Evolutionary conservation across 2,888 invertebrate genomes (phyloP).

Genomic region (Drosophila formosana): DNA sequence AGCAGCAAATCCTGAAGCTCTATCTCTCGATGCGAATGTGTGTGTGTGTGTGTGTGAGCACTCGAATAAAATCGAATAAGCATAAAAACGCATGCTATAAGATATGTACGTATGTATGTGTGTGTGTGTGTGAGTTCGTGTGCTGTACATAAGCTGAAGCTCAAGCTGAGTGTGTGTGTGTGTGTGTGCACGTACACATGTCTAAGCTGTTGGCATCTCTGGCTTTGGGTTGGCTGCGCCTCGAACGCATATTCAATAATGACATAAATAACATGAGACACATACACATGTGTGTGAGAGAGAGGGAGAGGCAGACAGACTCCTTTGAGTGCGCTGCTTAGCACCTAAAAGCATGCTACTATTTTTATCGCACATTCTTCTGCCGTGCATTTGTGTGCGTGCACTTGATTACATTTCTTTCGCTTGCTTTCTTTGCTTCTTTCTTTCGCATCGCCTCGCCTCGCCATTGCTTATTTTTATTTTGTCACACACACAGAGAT

Average conservation of each 20-base stretch:
- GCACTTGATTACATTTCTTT: slow-evolving; percentile 71
- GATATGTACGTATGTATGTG: slow-evolving; percentile 49
- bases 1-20: slow-evolving; percentile 59
- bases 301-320: neutral
- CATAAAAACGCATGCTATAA: slow-evolving; percentile 75
- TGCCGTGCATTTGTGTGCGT: slow-evolving; percentile 48
- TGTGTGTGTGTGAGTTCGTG: slow-evolving; percentile 29
- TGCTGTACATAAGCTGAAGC: slow-evolving; percentile 64
- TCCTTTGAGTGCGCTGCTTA: slow-evolving; percentile 57
- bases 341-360: slow-evolving; percentile 80
- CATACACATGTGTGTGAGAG: slow-evolving; percentile 11
- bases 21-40: slow-evolving; percentile 49
- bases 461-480: slow-evolving; percentile 24
- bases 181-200: slow-evolving; percentile 50
- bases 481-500: slow-evolving; percentile 38
- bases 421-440: slow-evolving; percentile 3
- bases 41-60: slow-evolving; percentile 57
- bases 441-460: slow-evolving; percentile 7
- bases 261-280: slow-evolving; percentile 68
- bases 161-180: slow-evolving; percentile 13
- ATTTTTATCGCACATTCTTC: slow-evolving; percentile 35
- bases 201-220: slow-evolving; percentile 60
- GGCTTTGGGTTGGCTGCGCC: slow-evolving; percentile 76
- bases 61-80: slow-evolving; percentile 79
- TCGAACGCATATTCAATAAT: slow-evolving; percentile 79